These are phyloP conservation scores for Proales similis DNA, from an alignment of 1,140 invertebrate genomes.

Conservation along the genomic window DNA sequence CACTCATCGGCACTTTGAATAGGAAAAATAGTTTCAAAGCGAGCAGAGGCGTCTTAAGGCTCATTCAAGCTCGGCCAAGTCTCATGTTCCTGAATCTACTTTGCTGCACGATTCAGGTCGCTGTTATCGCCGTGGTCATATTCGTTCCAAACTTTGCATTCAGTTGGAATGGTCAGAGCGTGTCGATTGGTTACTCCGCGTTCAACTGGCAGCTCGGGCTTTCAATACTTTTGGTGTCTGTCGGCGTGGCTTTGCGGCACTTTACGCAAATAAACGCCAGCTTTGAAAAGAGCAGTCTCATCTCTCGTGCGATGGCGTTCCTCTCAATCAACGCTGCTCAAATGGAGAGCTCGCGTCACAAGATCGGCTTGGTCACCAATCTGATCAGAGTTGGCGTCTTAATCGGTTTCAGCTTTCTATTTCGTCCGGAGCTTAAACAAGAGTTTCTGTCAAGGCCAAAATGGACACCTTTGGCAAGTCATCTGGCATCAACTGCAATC, in stretches of 20 bases:
- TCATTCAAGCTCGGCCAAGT: not conserved
- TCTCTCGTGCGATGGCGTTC: not conserved
- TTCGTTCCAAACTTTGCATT: constrained; percentile 1
- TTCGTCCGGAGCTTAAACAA: constrained; percentile 2
- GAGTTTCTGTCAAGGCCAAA: not conserved
- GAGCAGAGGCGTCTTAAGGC: constrained; percentile 1
- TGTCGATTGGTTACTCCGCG: too few species aligned
- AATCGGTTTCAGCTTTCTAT: constrained; percentile 1
- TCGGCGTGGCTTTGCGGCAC: constrained; percentile 1
- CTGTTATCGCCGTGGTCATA: not conserved
- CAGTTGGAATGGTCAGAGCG: not conserved
- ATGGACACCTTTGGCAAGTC: not conserved
- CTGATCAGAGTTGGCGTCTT: constrained; percentile 19
- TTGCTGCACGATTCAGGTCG: constrained; percentile 4
- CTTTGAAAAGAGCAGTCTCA: not conserved
- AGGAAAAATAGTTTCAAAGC: not conserved
- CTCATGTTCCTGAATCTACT: constrained; percentile 27
- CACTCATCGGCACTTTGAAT: constrained; percentile 3
- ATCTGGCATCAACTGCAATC: not conserved
- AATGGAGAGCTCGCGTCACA: constrained; percentile 16
- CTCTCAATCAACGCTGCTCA: not conserved
- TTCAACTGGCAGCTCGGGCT: constrained; percentile 13
- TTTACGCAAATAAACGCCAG: not conserved
- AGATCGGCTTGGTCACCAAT: constrained; percentile 28
- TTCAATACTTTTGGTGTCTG: constrained; percentile 1